Evolutionary conservation across 1,140 invertebrate species (phyloP).

Genomic region (Eriocheir sinensis): DNA sequence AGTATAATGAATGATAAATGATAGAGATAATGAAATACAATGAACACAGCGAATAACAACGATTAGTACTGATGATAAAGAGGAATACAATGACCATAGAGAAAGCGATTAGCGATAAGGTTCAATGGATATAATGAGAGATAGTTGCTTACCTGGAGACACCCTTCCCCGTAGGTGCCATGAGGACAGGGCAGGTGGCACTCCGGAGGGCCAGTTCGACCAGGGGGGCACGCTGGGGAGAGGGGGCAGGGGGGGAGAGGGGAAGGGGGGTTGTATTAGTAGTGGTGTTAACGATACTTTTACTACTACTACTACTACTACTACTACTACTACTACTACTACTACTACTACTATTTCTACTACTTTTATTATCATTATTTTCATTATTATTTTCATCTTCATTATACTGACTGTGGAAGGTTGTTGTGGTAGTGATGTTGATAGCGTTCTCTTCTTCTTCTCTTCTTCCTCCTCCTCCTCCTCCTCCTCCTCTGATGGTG

Average conservation of each 20-base stretch:
- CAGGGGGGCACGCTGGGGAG: conserved; percentile 67
- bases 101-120: not conserved
- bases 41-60: not conserved
- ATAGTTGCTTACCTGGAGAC: conserved; percentile 35
- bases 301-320: too few relatives aligned
- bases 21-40: not conserved
- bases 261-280: not conserved
- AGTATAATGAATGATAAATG: not conserved
- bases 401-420: conserved; percentile 37
- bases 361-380: too few relatives aligned
- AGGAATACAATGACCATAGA: not conserved
- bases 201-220: conserved; percentile 10
- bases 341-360: too few relatives aligned
- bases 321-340: too few relatives aligned
- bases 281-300: not conserved
- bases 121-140: not conserved
- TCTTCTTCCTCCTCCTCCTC: conserved; percentile 16
- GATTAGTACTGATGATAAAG: not conserved
- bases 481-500: not conserved
- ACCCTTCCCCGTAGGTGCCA: conserved; percentile 62
- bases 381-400: not conserved
- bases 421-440: conserved; percentile 60
- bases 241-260: not conserved
- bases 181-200: conserved; percentile 56
- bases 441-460: not conserved